Evolutionary conservation across 2,797 vertebrate genomes (phyloP).

Genomic region (Schizopygopsis malacanthus): DNA sequence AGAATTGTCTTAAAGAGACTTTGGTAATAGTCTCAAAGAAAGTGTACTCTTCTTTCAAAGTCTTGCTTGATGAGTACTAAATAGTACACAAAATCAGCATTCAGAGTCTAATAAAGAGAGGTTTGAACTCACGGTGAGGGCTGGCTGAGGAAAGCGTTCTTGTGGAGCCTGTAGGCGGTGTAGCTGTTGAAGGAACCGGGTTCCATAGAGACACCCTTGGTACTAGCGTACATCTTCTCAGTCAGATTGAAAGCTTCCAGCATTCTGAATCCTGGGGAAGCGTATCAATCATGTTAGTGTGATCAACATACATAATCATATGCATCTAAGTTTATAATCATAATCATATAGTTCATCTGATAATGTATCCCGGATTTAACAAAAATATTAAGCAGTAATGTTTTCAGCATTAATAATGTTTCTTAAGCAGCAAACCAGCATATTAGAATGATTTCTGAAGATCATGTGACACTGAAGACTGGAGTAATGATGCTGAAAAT

Average conservation of each 20-base stretch:
- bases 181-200: conserved; percentile 94
- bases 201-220: conserved; percentile 92
- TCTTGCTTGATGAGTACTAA: neutral
- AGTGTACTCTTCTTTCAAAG: neutral
- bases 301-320: neutral
- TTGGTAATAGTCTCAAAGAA: neutral
- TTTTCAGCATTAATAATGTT: too few species aligned
- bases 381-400: too few species aligned
- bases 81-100: neutral
- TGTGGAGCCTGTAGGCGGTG: conserved; percentile 90
- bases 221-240: conserved; percentile 87
- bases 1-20: too few species aligned
- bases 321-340: too few species aligned
- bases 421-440: too few species aligned
- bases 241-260: conserved; percentile 96
- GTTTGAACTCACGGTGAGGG: conserved; percentile 84
- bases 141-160: conserved; percentile 89
- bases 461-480: too few species aligned
- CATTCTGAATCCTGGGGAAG: conserved; percentile 91
- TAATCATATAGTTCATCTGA: too few species aligned
- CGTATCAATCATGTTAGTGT: neutral
- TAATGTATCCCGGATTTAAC: too few species aligned
- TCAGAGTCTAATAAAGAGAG: neutral
- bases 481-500: too few species aligned
- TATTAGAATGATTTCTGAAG: too few species aligned